phyloP scores from a whole-genome alignment of 35 echinoderm and acorn worm genomes.

The Ophioderma brevispina region DNA sequence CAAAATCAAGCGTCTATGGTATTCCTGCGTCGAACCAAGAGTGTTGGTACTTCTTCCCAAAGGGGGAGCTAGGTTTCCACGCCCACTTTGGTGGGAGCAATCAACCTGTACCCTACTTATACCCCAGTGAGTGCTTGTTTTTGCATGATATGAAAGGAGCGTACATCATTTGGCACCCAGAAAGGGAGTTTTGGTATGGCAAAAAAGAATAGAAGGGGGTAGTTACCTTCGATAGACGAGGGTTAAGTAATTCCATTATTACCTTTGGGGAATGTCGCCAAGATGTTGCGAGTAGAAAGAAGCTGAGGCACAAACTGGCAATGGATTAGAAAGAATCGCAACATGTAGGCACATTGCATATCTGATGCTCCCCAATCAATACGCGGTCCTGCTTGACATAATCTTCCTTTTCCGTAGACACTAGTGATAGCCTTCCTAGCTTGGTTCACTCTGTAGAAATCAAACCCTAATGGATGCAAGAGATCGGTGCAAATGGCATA shows the following conservation, averaged over 20 bases:
- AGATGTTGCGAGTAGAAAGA: background rate
- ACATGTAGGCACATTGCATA: background rate
- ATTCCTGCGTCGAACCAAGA: too few relatives aligned
- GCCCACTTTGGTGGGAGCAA: too few relatives aligned
- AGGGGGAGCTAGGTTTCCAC: too few relatives aligned
- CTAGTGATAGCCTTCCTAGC: background rate
- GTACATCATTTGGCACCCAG: background rate
- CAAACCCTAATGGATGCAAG: background rate
- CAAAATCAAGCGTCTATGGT: too few relatives aligned
- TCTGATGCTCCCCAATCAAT: background rate
- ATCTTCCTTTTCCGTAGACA: background rate
- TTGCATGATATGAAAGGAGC: background rate
- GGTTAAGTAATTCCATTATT: too few relatives aligned
- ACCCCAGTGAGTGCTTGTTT: background rate
- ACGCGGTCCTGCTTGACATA: background rate
- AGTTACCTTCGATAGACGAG: too few relatives aligned
- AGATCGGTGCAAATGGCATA: background rate
- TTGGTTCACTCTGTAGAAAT: background rate
- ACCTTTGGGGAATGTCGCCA: background rate
- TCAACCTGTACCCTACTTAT: too few relatives aligned
- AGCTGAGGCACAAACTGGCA: background rate
- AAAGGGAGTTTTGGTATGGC: too few relatives aligned
- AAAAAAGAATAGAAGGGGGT: too few relatives aligned
- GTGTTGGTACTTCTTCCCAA: too few relatives aligned
- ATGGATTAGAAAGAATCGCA: background rate